Base-by-base conservation (phyloP, 92 coral and sea anemone species). In the Plumapathes pennacea region DNA sequence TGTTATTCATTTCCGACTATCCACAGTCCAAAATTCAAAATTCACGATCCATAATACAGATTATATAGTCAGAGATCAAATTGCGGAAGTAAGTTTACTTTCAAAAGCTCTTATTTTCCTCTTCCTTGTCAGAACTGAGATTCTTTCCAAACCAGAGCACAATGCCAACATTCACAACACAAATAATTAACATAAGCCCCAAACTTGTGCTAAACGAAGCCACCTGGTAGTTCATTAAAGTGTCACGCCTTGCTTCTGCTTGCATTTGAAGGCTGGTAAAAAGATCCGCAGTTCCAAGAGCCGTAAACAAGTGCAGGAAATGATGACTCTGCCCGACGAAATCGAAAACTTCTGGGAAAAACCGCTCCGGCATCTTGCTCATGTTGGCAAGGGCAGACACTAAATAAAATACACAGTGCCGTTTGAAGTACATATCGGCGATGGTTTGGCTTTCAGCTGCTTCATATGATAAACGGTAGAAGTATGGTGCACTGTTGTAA, bases 261-360 rank as follows among this genome's bases (percentile, higher is more conserved):
- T 88, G 96, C 30, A 76, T 64, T 29, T 74, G 84, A 57, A 94
- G 73, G 8, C 96, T 90, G 10, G 95, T 80, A 42, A 88, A 89
- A 60, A 84, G 94, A 45, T 94, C 99, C 4, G 96, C 81, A 5
- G 79, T 87, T 3, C 99, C 96, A 20, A 94, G 69, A 2, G 99
- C 90, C 11, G 97, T 85, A 27, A 94, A 94, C 1, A 94, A 63
- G 57, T 94, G 99, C 12, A 94, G 79, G 28, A 88, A 94, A 59
- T 94, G 90, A 60, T 94, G 99, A 57, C 99, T 94, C 61, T 94
- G 96, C 0, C 99, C 99, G 4, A 89, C 41, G 14, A 85, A 41
- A 54, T 94, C 99, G 62, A 88, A 94, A 0, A 81, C 78, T 3
- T 96, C 97, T 3, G 99, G 99, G 30, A 90, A 84, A 4, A 88